Base-by-base conservation (phyloP, 2,797 vertebrate genomes). In the Halcyon smyrnensis region DNA sequence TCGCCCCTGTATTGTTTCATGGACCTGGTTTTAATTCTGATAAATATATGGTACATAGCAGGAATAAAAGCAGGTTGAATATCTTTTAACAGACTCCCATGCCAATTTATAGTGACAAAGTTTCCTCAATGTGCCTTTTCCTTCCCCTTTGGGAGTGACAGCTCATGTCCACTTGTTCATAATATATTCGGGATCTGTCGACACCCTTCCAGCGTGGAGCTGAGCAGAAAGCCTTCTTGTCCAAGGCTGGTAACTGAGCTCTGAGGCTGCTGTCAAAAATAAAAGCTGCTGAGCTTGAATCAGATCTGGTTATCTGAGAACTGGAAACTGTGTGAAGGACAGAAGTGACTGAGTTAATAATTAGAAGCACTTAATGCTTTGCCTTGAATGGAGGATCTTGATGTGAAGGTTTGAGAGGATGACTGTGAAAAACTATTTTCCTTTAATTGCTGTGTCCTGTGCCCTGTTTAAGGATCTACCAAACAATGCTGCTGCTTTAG, bases 241-340 rank as follows among this genome's bases (percentile, higher is more conserved):
- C 93, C 79, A 86, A 62, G 90, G 91, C 80, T 93, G 95, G 91
- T 96, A 98, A 97, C 83, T 90, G 94, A 97, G 84, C 91, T 79
- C 86, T 91, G 82, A 90, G 67, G 15, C 77, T 68, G 57, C 84
- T 0, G 60, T 97, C 97, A 96, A 97, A 98, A 98, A 97, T 98
- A 97, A 98, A 97, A 98, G 96, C 93, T 96, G 97, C 96, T 98
- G 97, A 98, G 94, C 76, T 95, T 57, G 77, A 96, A 95, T 94
- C 68, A 53, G 93, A 67, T 91, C 89, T 90, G 54, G 96, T 90
- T 94, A 97, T 97, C 77, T 32, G 96, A 97, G 97, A 97, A 90
- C 85, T 86, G 51, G 77, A 95, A 91, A 74, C 82, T 70, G 63
- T 24, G 5, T 84, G 83, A 95, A 95, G 89, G 93, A 51, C 74